phyloP scores from a whole-genome alignment of 2,113 vertebrate species.

The Hyperopisus bebe region DNA sequence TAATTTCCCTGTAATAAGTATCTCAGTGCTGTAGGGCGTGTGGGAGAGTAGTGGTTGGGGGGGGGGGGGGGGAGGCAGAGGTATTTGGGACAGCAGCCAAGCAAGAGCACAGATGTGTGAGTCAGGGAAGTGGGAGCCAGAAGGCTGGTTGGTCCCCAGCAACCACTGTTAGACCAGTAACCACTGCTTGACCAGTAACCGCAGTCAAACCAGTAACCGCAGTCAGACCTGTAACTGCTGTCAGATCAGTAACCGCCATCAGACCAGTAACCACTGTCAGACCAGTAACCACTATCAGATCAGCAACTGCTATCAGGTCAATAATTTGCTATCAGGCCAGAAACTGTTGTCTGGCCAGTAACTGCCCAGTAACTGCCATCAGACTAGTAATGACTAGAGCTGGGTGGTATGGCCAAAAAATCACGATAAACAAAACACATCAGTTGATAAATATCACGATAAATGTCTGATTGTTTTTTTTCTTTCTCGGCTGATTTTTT shows the following conservation, averaged over 20 bases:
- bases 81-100: background rate
- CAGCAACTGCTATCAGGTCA: background rate
- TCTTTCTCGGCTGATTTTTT: too few relatives aligned
- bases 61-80: background rate
- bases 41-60: background rate
- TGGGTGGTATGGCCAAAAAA: too few relatives aligned
- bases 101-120: background rate
- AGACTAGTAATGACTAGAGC: too few relatives aligned
- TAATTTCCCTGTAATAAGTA: slow-evolving; percentile 3
- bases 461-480: too few relatives aligned
- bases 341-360: too few relatives aligned
- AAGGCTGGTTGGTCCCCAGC: background rate
- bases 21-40: background rate
- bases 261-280: background rate
- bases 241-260: background rate
- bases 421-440: too few relatives aligned
- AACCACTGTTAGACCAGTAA: background rate
- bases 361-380: too few relatives aligned
- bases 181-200: background rate
- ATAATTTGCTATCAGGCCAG: background rate
- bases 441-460: too few relatives aligned
- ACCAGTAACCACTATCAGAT: background rate
- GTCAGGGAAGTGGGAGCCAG: too few relatives aligned
- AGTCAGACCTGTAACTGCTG: background rate
- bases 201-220: background rate